Percentiles rank a stretch among this genome's conserved stretches.
These are phyloP conservation scores for Laticauda colubrina DNA, from an alignment of 2,113 vertebrate species.

Conservation along the genomic window DNA sequence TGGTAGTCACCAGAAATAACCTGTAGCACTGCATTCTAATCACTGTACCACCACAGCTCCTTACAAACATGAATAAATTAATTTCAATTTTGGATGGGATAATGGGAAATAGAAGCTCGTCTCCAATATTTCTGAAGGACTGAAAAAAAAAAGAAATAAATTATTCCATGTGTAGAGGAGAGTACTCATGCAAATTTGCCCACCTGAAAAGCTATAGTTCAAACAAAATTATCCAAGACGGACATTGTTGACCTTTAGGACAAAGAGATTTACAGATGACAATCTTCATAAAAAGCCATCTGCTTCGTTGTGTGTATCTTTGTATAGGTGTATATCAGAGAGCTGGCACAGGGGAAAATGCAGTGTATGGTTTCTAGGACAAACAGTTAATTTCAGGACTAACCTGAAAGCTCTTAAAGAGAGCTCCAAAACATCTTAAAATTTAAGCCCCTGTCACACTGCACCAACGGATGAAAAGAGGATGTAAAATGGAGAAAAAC, in stretches of 20 bases:
- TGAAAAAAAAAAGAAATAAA: background rate
- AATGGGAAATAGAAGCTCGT: background rate
- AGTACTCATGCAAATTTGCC: background rate
- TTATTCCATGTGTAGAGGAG: conserved; percentile 4
- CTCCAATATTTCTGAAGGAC: fast-evolving
- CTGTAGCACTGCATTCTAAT: too few species aligned
- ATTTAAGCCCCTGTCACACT: background rate
- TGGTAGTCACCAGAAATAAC: too few species aligned
- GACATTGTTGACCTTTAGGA: background rate
- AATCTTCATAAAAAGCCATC: conserved; percentile 1
- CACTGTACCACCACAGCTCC: too few species aligned
- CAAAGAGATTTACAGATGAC: background rate
- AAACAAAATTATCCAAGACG: background rate
- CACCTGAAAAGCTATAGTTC: background rate
- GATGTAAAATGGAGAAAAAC: too few species aligned
- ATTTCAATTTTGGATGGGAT: background rate
- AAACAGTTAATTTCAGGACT: background rate
- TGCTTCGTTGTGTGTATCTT: background rate
- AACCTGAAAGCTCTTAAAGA: background rate
- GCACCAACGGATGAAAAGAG: too few species aligned
- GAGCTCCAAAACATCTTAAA: background rate
- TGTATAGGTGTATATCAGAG: background rate
- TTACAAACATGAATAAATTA: background rate
- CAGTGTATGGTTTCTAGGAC: background rate
- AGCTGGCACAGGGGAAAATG: background rate